Evolutionary conservation across 2,888 invertebrate genomes (phyloP).

Genomic region (Drosophila subquinaria): DNA sequence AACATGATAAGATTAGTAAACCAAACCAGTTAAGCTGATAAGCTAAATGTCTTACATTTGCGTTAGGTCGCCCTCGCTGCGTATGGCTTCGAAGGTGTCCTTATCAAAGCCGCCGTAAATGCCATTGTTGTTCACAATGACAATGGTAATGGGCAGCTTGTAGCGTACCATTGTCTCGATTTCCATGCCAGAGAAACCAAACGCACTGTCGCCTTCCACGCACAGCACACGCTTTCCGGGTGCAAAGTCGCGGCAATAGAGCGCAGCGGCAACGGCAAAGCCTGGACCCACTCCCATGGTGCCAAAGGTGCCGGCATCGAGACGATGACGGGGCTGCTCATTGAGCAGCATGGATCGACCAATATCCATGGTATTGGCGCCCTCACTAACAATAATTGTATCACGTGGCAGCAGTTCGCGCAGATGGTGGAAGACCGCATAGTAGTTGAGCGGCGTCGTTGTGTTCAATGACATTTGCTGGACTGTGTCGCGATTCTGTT

Average conservation of each 20-base stretch:
- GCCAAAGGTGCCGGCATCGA: conserved; percentile 98
- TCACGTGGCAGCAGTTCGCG: conserved; percentile 92
- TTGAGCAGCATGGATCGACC: conserved; percentile 96
- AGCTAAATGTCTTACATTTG: conserved; percentile 88
- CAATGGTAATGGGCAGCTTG: conserved; percentile 94
- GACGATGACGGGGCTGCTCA: conserved; percentile 92
- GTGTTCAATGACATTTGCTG: conserved; percentile 90
- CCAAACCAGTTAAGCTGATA: conserved; percentile 18
- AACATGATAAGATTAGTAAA: conserved; percentile 44
- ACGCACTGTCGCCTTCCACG: conserved; percentile 98
- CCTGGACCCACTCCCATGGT: conserved; percentile 98
- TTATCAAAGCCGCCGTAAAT: conserved; percentile 95
- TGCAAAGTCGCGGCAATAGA: conserved; percentile 93
- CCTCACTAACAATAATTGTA: conserved; percentile 97
- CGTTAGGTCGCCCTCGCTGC: conserved; percentile 90
- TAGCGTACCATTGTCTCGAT: conserved; percentile 98
- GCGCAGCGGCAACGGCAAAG: conserved; percentile 96
- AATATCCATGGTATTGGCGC: conserved; percentile 99
- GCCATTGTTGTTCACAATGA: conserved; percentile 98
- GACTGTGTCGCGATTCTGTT: conserved; percentile 90
- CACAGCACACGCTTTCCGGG: conserved; percentile 95
- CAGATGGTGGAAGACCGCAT: conserved; percentile 94
- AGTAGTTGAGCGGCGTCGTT: conserved; percentile 95
- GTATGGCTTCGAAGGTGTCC: conserved; percentile 90
- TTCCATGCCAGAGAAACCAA: conserved; percentile 99